These are phyloP conservation scores for Lasaia peninsularis DNA, from an alignment of 1,140 invertebrate genomes.

Conservation along the genomic window DNA sequence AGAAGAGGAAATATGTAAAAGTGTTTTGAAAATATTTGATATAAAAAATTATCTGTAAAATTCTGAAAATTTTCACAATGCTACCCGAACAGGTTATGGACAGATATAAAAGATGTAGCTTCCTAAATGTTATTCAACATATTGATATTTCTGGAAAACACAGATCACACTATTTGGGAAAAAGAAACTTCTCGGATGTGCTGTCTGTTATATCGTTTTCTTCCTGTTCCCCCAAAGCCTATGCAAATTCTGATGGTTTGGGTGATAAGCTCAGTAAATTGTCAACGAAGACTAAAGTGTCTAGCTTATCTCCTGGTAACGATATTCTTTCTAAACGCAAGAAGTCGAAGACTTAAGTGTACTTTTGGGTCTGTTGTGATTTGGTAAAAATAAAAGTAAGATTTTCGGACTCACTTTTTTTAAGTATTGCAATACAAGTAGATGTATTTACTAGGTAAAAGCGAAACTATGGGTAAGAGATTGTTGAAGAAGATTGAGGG, in stretches of 20 bases:
- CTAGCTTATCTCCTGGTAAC: conserved; percentile 41
- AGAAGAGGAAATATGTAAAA: no score
- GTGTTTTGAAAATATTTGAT: no score
- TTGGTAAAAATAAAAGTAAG: conserved; percentile 13
- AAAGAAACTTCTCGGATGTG: conserved; percentile 17
- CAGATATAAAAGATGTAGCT: conserved; percentile 35
- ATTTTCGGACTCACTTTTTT: no score
- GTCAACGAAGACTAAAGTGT: conserved; percentile 38
- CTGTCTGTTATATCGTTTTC: conserved; percentile 30
- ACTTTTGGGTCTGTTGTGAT: conserved; percentile 14
- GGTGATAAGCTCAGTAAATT: conserved; percentile 36
- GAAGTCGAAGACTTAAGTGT: conserved; percentile 22
- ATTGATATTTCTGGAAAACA: conserved; percentile 46
- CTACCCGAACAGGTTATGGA: conserved; percentile 12
- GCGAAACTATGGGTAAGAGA: no score
- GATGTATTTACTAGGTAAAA: no score
- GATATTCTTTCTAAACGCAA: conserved; percentile 41
- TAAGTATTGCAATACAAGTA: no score
- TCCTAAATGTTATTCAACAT: conserved; percentile 43
- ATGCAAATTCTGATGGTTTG: conserved; percentile 11
- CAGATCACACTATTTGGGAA: conserved; percentile 29
- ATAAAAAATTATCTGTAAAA: no score
- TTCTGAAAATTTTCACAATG: no score
- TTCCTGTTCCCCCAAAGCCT: conserved; percentile 18
- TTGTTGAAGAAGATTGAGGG: no score